Evolutionary conservation across 2,797 vertebrate genomes (phyloP).

Genomic region (Acanthurus lineatus): DNA sequence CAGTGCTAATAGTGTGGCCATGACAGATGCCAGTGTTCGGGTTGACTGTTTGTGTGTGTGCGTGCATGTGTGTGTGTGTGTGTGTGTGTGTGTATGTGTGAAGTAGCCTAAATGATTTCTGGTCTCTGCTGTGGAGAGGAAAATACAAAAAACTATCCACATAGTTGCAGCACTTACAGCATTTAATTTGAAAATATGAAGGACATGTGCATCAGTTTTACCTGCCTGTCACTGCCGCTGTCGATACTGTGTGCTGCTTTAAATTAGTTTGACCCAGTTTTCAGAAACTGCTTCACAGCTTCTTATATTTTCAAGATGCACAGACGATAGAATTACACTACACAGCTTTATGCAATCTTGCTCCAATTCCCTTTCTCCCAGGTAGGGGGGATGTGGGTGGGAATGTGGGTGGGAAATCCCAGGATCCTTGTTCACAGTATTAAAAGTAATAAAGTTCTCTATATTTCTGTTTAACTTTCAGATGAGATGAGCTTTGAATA

Average conservation of each 20-base stretch:
- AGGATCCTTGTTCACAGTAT: constrained; percentile 46
- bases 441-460: constrained; percentile 55
- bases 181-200: constrained; percentile 56
- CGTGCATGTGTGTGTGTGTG: too few relatives aligned
- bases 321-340: constrained; percentile 58
- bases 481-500: constrained; percentile 39
- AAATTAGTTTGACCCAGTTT: constrained; percentile 79
- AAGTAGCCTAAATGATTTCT: constrained; percentile 59
- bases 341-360: constrained; percentile 62
- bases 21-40: constrained; percentile 67
- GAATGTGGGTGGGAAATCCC: constrained; percentile 66
- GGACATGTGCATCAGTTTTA: constrained; percentile 52
- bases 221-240: constrained; percentile 58
- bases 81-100: constrained; percentile 34
- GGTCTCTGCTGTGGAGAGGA: constrained; percentile 26
- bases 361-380: constrained; percentile 56
- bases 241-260: constrained; percentile 45
- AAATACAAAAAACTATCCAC: constrained; percentile 44
- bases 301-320: constrained; percentile 58
- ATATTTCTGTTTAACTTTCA: constrained; percentile 55
- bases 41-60: constrained; percentile 11
- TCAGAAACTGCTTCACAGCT: constrained; percentile 61
- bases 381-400: constrained; percentile 53
- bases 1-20: constrained; percentile 56
- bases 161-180: constrained; percentile 18